These are phyloP conservation scores for Cyanistes caeruleus DNA, from an alignment of 2,113 vertebrate genomes.

Conservation along the genomic window DNA sequence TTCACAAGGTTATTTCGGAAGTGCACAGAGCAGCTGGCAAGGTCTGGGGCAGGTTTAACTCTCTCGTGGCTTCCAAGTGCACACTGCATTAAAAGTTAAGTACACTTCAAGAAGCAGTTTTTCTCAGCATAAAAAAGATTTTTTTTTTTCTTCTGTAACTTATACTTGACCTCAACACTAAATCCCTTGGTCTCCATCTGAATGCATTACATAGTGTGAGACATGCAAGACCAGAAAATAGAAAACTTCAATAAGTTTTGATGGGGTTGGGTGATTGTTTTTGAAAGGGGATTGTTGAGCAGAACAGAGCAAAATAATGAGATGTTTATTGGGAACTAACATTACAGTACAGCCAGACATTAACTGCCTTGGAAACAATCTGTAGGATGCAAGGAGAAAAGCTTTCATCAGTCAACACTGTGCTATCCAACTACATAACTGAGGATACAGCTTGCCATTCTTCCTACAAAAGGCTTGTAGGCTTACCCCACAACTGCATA, in stretches of 20 bases:
- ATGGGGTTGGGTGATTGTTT: neutral
- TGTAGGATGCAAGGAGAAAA: neutral
- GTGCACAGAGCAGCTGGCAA: conserved; percentile 6
- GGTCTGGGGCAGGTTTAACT: conserved; percentile 1
- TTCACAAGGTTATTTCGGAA: conserved; percentile 14
- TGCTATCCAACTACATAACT: neutral
- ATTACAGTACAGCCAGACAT: neutral
- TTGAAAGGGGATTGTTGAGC: neutral
- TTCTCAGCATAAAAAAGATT: neutral
- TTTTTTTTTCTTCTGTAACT: neutral
- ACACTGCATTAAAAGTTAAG: neutral
- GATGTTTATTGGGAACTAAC: neutral
- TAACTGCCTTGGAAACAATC: neutral
- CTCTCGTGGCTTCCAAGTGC: neutral
- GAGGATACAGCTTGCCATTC: neutral
- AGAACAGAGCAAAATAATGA: neutral
- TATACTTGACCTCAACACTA: neutral
- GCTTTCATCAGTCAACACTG: neutral
- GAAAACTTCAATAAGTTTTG: neutral
- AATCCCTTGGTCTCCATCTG: neutral
- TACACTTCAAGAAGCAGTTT: neutral
- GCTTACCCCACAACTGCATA: neutral
- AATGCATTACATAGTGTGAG: neutral
- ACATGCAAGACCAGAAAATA: neutral
- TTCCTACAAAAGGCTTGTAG: neutral